phyloP scores from a whole-genome alignment of 2,888 invertebrate genomes.

The Stenotaenia linearis region DNA sequence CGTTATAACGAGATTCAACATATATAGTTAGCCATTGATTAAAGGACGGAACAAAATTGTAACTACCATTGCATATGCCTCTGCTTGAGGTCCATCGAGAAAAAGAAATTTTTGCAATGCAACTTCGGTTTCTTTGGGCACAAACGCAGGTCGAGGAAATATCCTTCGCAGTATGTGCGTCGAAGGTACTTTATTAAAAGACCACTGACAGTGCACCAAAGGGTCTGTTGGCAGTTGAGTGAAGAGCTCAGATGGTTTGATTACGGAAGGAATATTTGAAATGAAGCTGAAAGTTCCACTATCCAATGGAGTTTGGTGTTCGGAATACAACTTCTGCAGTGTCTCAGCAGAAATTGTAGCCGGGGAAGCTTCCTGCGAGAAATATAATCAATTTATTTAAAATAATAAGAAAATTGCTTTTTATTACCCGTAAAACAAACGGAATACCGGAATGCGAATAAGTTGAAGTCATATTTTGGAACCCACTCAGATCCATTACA shows the following conservation, averaged over 20 bases:
- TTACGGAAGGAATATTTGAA: conserved; percentile 41
- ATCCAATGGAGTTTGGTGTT: conserved; percentile 57
- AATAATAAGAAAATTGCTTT: conserved; percentile 21
- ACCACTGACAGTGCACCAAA: conserved; percentile 45
- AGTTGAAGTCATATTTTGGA: conserved; percentile 52
- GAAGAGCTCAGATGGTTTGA: background rate
- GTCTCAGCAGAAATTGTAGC: conserved; percentile 53
- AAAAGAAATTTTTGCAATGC: conserved; percentile 67
- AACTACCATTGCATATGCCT: conserved; percentile 58
- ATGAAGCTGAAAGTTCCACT: conserved; percentile 58
- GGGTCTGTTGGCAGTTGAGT: background rate
- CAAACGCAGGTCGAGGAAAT: conserved; percentile 64
- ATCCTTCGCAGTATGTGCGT: conserved; percentile 64
- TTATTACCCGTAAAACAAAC: conserved; percentile 52
- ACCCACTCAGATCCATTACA: conserved; percentile 61
- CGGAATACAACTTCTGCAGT: conserved; percentile 56
- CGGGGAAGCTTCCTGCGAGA: conserved; percentile 56
- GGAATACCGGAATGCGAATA: conserved; percentile 55
- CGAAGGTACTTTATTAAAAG: conserved; percentile 62
- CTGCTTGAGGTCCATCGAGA: conserved; percentile 65
- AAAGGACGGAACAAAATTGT: background rate
- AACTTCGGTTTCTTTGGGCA: conserved; percentile 50
- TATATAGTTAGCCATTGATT: too few species aligned
- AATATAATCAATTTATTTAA: background rate
- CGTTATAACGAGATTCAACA: too few species aligned